phyloP scores from a whole-genome alignment of 1,140 invertebrate genomes.

The Lithobius niger region DNA sequence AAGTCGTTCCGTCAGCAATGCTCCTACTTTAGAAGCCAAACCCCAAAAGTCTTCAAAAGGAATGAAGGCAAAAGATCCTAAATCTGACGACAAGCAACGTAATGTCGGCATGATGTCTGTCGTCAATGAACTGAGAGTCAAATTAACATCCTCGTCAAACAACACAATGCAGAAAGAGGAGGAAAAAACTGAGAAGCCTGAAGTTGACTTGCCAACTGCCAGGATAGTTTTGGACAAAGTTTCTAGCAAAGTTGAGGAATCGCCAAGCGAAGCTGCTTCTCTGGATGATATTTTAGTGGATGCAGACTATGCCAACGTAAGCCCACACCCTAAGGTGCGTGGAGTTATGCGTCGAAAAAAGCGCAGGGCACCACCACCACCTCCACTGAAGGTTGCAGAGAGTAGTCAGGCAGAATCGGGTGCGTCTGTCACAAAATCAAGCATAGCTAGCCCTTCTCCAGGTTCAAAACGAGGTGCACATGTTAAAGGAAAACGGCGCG shows the following conservation, averaged over 20 bases:
- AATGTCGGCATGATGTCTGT: not conserved
- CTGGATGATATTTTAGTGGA: no score
- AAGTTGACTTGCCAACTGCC: not conserved
- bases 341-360: not conserved
- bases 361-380: not conserved
- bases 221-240: not conserved
- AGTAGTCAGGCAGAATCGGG: no score
- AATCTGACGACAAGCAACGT: not conserved
- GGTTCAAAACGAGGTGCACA: conserved; percentile 35
- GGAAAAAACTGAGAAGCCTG: not conserved
- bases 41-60: not conserved
- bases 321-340: no score
- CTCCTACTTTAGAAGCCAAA: not conserved
- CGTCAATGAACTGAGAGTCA: not conserved
- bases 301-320: no score
- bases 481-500: conserved; percentile 56
- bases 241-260: not conserved
- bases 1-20: no score
- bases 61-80: not conserved
- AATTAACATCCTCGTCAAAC: not conserved
- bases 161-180: not conserved
- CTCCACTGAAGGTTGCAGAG: not conserved
- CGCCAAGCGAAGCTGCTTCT: no score
- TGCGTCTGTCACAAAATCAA: no score
- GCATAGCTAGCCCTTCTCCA: no score